Evolutionary conservation across 1,140 invertebrate genomes (phyloP).

Genomic region (Hestina assimilis): DNA sequence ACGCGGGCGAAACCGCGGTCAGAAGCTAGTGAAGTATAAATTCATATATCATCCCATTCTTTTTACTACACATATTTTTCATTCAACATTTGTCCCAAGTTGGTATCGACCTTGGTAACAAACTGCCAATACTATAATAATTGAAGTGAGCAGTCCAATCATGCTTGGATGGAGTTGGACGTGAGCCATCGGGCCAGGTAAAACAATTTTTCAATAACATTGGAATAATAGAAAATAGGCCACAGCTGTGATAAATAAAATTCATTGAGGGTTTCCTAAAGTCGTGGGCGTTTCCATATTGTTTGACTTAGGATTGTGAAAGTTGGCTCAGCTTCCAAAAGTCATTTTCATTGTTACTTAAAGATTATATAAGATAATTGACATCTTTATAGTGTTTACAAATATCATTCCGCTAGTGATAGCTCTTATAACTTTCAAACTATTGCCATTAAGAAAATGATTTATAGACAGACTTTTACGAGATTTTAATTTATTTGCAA

Average conservation of each 20-base stretch:
- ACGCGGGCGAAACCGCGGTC: no score
- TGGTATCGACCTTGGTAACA: background rate
- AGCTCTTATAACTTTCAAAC: no score
- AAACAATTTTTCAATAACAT: slow-evolving; percentile 20
- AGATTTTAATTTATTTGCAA: no score
- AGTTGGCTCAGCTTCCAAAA: background rate
- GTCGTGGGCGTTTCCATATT: background rate
- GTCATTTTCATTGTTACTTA: background rate
- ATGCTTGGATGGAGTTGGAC: slow-evolving; percentile 10
- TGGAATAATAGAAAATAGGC: slow-evolving; percentile 4
- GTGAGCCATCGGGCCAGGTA: slow-evolving; percentile 18
- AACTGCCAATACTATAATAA: background rate
- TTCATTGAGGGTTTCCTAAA: background rate
- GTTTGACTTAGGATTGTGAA: background rate
- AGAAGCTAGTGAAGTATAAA: no score
- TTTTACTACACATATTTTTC: no score
- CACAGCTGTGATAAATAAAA: background rate
- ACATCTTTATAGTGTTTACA: no score
- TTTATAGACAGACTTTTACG: no score
- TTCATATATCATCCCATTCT: no score
- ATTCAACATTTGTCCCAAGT: background rate
- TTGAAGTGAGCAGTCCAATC: slow-evolving; percentile 14
- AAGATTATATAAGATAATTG: background rate
- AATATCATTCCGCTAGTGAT: no score
- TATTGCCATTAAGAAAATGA: no score